Base-by-base conservation (phyloP, 2,888 invertebrate genomes). In the Doris montereyensis region DNA sequence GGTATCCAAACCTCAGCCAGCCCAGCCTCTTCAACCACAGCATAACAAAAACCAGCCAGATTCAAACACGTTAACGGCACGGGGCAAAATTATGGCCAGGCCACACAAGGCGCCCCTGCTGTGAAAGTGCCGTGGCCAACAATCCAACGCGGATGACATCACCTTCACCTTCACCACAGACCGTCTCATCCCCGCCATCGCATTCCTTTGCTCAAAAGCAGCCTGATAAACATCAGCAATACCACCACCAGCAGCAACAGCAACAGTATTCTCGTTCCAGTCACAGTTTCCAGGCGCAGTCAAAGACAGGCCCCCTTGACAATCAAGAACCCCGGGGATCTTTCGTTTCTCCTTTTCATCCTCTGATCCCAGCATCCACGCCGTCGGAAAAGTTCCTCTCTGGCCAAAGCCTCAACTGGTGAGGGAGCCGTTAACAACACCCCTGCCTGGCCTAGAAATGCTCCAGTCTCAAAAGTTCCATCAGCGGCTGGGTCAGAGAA, bases 401-500 rank as follows among this genome's bases (percentile, higher is more conserved):
- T 8, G 8, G 10, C 13, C 52, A 52, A 10, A 13, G 13, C 8
- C 52, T 52, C 8, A 52, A 52, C 52, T 10, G 52, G 52, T 52
- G 52, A 10, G 52, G 52, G 52, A 13, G 52, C 52, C 8, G 10
- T 8, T 8, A 52, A 8, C 8, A 13, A 8, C 10, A 13, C 10
- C 13, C 57, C 3, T 5, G 1, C 10, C 34, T 1, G 21, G 60
- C 0, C n/a, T 24, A 8, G 30, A 57, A 58, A 72, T 5, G 57
- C 57, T 28, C 13, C n/a, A 17, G 26, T 57, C 26, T 28, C 68
- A 13, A 26, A 34, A 8, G 28, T 21, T 1, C 52, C 68, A 52
- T 52, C 52, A 8, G 52, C 52, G 8, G 52, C 52, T 52, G 52
- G 10, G 2, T 30, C 57, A 76, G 78, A 82, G 41, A 73, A 58